Evolutionary conservation across 2,797 vertebrate genomes (phyloP).

Genomic region (Fistularia tabacaria): DNA sequence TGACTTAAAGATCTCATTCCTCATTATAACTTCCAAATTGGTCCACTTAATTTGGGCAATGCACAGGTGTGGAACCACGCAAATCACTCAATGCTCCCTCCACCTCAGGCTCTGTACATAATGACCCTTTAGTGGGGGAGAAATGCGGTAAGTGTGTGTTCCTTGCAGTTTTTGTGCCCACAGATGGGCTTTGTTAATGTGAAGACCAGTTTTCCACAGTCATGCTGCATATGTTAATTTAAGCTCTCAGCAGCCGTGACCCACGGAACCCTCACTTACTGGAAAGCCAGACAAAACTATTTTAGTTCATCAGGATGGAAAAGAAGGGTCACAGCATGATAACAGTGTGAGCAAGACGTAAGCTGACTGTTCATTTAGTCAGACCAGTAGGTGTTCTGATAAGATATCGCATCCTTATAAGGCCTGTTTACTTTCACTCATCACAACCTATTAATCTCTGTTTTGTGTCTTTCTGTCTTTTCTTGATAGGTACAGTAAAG

Average conservation of each 20-base stretch:
- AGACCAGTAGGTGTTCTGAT: constrained; percentile 59
- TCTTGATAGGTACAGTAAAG: constrained; percentile 50
- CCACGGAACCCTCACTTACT: constrained; percentile 36
- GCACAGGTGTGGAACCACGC: constrained; percentile 5
- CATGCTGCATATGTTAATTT: constrained; percentile 35
- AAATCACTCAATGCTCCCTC: constrained; percentile 16
- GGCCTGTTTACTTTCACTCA: constrained; percentile 35
- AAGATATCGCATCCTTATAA: constrained; percentile 50
- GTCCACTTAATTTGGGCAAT: constrained; percentile 40
- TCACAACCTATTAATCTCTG: not conserved
- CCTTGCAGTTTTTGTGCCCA: constrained; percentile 25
- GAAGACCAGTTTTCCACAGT: constrained; percentile 57
- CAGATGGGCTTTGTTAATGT: constrained; percentile 38
- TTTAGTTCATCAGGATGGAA: constrained; percentile 64
- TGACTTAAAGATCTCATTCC: constrained; percentile 25
- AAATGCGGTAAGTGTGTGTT: constrained; percentile 12
- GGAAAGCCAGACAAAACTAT: constrained; percentile 48
- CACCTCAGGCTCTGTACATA: constrained; percentile 5
- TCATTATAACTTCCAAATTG: constrained; percentile 50
- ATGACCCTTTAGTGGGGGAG: constrained; percentile 16
- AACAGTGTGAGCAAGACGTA: constrained; percentile 30
- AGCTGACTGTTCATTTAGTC: constrained; percentile 32
- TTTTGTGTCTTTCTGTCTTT: too few relatives aligned
- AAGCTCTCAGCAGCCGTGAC: constrained; percentile 39
- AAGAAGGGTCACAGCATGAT: constrained; percentile 62